Conservation (phyloP, 2,797 vertebrate species). For the Sebastes hubbsi region DNA sequence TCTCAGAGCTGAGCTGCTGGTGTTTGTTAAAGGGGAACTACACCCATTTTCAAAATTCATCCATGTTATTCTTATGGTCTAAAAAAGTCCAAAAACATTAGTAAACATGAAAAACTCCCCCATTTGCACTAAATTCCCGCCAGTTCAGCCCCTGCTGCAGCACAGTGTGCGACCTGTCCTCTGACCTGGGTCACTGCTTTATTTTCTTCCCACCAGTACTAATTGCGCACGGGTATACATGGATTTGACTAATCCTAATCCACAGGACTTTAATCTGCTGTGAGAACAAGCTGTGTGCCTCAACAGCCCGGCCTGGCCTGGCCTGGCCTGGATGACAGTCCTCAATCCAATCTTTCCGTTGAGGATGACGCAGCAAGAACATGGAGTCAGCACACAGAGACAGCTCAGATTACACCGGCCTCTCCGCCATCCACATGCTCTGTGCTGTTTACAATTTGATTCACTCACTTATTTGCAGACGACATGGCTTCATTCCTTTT, state of each 20-base stretch:
- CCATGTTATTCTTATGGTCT: too few relatives aligned
- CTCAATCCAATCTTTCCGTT: background rate
- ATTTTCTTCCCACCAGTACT: background rate
- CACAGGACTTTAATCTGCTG: constrained; percentile 47
- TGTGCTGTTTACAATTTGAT: background rate
- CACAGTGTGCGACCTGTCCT: background rate
- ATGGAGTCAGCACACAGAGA: background rate
- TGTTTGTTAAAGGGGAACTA: background rate
- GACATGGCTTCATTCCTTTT: background rate
- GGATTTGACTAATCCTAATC: constrained; percentile 60
- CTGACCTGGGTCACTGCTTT: constrained; percentile 18
- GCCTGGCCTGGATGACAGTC: background rate
- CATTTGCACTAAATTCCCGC: background rate
- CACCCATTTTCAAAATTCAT: too few relatives aligned
- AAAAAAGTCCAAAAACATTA: too few relatives aligned
- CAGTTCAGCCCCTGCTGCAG: background rate
- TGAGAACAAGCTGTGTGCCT: constrained; percentile 35
- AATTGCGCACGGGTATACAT: constrained; percentile 6
- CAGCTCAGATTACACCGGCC: background rate
- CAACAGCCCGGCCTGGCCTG: background rate
- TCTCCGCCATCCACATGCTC: background rate
- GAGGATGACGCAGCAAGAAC: constrained; percentile 32
- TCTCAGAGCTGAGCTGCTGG: background rate
- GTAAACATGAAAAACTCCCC: too few relatives aligned
- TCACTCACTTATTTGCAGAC: background rate